Conservation (phyloP, 1,140 invertebrate species). For the Ectropis grisescens region DNA sequence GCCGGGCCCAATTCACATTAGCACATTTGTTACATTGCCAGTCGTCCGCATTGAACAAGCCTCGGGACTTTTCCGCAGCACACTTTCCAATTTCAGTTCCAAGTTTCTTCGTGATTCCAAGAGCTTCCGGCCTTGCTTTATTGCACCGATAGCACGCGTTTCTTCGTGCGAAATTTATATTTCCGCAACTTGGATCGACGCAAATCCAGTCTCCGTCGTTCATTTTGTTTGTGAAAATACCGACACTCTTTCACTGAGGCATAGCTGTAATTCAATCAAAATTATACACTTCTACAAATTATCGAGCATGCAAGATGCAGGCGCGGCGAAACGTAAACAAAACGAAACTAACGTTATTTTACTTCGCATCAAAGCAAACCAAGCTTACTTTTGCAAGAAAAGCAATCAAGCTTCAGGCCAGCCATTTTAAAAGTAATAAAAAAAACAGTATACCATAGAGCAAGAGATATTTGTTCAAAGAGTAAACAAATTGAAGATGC, state of each 20-base stretch:
- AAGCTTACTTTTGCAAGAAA: slow-evolving; percentile 59
- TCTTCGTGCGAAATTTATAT: slow-evolving; percentile 94
- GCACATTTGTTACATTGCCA: slow-evolving; percentile 99
- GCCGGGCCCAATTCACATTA: slow-evolving; percentile 99
- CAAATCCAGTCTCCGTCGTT: slow-evolving; percentile 67
- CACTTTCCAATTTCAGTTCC: slow-evolving; percentile 98
- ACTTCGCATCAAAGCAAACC: slow-evolving; percentile 61
- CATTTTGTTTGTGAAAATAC: slow-evolving; percentile 41
- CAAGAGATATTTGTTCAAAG: too few relatives aligned
- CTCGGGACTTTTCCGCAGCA: slow-evolving; percentile 97
- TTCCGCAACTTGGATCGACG: slow-evolving; percentile 81
- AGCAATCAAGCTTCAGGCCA: slow-evolving; percentile 59
- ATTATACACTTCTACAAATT: slow-evolving; percentile 11
- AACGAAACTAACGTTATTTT: slow-evolving; percentile 37
- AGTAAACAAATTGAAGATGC: too few relatives aligned
- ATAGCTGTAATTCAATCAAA: slow-evolving; percentile 15
- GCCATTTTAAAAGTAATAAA: slow-evolving; percentile 54
- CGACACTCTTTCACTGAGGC: slow-evolving; percentile 1
- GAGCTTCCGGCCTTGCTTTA: slow-evolving; percentile 74
- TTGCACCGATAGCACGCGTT: slow-evolving; percentile 93
- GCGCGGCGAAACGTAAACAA: slow-evolving; percentile 38
- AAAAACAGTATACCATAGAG: slow-evolving; percentile 8
- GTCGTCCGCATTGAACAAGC: slow-evolving; percentile 98
- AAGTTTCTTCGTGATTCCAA: slow-evolving; percentile 85
- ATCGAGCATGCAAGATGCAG: slow-evolving; percentile 5